Conservation (phyloP, 2,113 vertebrate genomes). For the Taurulus bubalis region DNA sequence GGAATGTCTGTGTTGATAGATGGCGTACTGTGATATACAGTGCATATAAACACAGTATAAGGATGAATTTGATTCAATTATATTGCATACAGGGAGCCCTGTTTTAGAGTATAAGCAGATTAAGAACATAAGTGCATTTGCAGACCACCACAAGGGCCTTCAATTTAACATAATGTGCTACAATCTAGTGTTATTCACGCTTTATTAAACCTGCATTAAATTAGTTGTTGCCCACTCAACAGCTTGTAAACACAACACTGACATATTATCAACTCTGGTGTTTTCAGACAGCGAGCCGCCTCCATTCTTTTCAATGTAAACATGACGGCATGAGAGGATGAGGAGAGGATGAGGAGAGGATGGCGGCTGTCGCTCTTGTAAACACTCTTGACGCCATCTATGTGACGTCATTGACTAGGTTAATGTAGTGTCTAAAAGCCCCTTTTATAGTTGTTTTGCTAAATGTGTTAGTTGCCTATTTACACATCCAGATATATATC, state of each 20-base stretch:
- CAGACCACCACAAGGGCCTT: slow-evolving; percentile 2
- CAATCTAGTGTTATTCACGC: not conserved
- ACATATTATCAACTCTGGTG: not conserved
- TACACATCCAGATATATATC: not conserved
- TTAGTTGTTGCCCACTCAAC: not conserved
- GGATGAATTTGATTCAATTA: slow-evolving; percentile 18
- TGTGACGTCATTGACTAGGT: not conserved
- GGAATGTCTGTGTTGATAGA: slow-evolving; percentile 38
- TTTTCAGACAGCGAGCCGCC: not conserved
- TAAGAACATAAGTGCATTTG: slow-evolving; percentile 13
- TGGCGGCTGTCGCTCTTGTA: not conserved
- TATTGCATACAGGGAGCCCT: slow-evolving; percentile 6
- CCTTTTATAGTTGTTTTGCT: not conserved
- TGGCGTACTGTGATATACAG: not conserved
- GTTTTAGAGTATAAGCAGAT: not conserved
- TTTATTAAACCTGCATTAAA: slow-evolving; percentile 1
- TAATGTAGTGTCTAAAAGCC: slow-evolving; percentile 1
- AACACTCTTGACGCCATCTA: not conserved
- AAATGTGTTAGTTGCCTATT: not conserved
- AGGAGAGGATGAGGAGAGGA: not conserved
- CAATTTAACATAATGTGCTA: not conserved
- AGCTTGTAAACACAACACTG: not conserved
- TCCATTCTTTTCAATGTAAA: not conserved
- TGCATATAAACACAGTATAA: slow-evolving; percentile 6
- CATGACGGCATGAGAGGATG: not conserved